phyloP scores from a whole-genome alignment of 1,140 invertebrate genomes.

The Portunus trituberculatus region DNA sequence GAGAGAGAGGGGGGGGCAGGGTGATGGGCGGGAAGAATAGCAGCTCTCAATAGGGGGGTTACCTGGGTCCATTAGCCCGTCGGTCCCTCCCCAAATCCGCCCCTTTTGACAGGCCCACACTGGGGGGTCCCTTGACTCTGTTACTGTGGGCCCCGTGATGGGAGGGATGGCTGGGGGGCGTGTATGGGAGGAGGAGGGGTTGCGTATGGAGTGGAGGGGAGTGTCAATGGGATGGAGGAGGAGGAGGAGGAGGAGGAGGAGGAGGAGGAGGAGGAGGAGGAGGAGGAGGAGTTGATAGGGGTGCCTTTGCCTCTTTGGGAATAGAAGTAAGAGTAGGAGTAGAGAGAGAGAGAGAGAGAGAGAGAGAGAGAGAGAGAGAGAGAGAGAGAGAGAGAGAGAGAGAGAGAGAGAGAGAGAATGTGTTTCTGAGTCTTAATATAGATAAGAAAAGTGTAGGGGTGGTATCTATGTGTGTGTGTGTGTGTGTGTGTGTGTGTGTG shows the following conservation, averaged over 20 bases:
- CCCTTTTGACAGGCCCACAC: constrained; percentile 65
- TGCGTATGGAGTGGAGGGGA: background rate
- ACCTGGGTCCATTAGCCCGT: constrained; percentile 69
- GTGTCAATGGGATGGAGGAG: background rate
- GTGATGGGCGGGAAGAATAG: constrained; percentile 54
- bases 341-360: background rate
- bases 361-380: background rate
- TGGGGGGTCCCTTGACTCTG: constrained; percentile 54
- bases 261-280: background rate
- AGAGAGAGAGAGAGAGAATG: background rate
- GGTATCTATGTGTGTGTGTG: too few species aligned
- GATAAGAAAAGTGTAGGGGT: too few species aligned
- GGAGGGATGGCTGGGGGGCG: background rate
- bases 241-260: background rate
- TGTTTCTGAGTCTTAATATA: background rate
- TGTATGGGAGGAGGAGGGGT: background rate
- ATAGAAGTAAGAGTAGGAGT: background rate
- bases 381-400: background rate
- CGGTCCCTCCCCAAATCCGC: constrained; percentile 66
- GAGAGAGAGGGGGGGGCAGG: background rate
- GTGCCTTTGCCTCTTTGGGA: background rate
- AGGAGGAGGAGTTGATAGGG: background rate
- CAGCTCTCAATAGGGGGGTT: constrained; percentile 69
- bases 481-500: background rate
- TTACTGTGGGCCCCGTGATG: constrained; percentile 45